Conservation (phyloP, 2,888 invertebrate species). For the Eupeodes latifasciatus region DNA sequence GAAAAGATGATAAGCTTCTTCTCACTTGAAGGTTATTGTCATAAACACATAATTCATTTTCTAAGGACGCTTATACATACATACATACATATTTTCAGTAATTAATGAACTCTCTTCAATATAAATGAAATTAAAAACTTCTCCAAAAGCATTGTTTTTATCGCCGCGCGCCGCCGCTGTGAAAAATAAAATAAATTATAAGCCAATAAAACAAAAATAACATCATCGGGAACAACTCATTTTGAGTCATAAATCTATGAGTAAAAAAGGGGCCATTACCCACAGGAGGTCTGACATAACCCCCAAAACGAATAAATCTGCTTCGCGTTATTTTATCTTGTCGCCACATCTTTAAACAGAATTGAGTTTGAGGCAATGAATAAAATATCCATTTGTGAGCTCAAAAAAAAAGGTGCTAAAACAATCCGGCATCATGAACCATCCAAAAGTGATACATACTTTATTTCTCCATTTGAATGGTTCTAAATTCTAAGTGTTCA, state of each 20-base stretch:
- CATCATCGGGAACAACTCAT: slow-evolving; percentile 28
- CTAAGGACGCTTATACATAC: too few species aligned
- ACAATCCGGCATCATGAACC: slow-evolving; percentile 19
- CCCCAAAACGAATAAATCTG: slow-evolving; percentile 25
- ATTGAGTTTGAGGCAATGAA: slow-evolving; percentile 6
- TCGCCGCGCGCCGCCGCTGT: too few species aligned
- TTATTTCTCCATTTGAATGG: slow-evolving; percentile 60
- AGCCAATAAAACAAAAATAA: not conserved
- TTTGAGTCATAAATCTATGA: slow-evolving; percentile 51
- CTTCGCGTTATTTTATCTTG: slow-evolving; percentile 50
- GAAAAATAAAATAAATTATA: not conserved
- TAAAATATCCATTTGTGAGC: slow-evolving; percentile 44
- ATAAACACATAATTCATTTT: too few species aligned
- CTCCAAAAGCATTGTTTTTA: not conserved
- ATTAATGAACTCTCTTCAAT: not conserved
- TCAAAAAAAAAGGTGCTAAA: slow-evolving; percentile 54
- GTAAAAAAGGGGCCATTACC: slow-evolving; percentile 33
- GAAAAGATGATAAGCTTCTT: too few species aligned
- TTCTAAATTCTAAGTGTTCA: slow-evolving; percentile 51
- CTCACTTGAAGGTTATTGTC: too few species aligned
- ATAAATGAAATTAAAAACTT: too few species aligned
- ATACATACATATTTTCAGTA: too few species aligned
- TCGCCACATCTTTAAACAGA: slow-evolving; percentile 31
- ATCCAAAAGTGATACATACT: slow-evolving; percentile 21
- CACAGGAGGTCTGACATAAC: slow-evolving; percentile 52